Conservation (phyloP, 2,797 vertebrate genomes). For the Cirrhinus molitorella region DNA sequence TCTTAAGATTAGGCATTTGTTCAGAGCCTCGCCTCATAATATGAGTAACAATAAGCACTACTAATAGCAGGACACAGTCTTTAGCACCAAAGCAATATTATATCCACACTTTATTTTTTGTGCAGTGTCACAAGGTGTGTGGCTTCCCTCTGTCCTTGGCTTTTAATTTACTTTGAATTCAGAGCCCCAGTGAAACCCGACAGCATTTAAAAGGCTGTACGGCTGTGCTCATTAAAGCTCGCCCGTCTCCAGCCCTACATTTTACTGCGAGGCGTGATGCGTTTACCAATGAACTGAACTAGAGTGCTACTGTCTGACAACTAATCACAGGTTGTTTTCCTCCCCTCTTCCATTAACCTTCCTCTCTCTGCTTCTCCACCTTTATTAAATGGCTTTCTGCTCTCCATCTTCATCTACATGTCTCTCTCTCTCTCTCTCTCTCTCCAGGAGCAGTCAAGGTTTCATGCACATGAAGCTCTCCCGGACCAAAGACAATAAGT, state of each 20-base stretch:
- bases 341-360: conserved; percentile 21
- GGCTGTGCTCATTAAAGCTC: conserved; percentile 30
- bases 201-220: conserved; percentile 12
- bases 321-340: conserved; percentile 33
- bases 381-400: conserved; percentile 1
- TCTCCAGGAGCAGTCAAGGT: conserved; percentile 95
- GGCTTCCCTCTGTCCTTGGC: neutral
- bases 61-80: neutral
- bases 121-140: neutral
- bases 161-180: conserved; percentile 55
- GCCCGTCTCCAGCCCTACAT: neutral
- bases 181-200: neutral
- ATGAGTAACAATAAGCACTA: neutral
- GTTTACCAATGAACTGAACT: conserved; percentile 40
- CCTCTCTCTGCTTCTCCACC: neutral
- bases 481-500: conserved; percentile 94
- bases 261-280: neutral
- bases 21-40: neutral
- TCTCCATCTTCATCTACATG: neutral
- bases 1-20: neutral
- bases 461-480: conserved; percentile 99
- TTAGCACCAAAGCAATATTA: neutral
- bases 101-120: too few species aligned
- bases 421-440: conserved; percentile 43
- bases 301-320: conserved; percentile 21